A percentile compares a stretch with the other conserved stretches of the same genome.
Conservation (phyloP, 2,888 invertebrate species). For the Apodemia mormo region DNA sequence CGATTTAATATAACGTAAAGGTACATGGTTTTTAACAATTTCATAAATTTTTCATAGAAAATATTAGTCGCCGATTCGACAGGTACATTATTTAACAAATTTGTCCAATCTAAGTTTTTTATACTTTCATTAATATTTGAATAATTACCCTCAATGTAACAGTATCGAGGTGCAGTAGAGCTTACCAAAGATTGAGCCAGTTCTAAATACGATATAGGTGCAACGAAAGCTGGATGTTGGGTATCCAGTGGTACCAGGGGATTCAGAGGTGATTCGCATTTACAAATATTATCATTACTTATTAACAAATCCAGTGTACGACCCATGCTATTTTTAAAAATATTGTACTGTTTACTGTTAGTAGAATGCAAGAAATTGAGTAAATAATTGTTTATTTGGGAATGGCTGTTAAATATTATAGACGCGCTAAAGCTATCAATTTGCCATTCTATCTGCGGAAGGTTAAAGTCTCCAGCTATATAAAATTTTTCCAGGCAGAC, state of each 20-base stretch:
- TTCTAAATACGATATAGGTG: not conserved
- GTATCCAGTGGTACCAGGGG: not conserved
- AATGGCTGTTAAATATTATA: not conserved
- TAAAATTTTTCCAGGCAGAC: not conserved
- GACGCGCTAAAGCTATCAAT: not conserved
- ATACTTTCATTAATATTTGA: not conserved
- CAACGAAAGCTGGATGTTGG: not conserved
- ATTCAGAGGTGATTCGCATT: not conserved
- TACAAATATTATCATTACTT: not conserved
- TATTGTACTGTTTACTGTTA: slow-evolving; percentile 2
- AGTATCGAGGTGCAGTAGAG: not conserved
- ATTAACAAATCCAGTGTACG: not conserved
- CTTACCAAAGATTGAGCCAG: not conserved
- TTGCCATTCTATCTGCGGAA: not conserved
- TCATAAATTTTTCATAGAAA: slow-evolving; percentile 14
- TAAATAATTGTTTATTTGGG: not conserved
- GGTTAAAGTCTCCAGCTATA: slow-evolving; percentile 1
- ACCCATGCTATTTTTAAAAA: not conserved
- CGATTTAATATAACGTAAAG: not conserved
- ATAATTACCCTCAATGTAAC: slow-evolving; percentile 10
- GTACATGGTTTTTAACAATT: slow-evolving; percentile 9
- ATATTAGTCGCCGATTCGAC: not conserved
- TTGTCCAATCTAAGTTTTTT: not conserved
- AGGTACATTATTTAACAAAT: not conserved
- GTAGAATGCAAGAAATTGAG: not conserved